These are phyloP conservation scores for Hypomecis atomaria DNA, from an alignment of 2,888 invertebrate species.

Conservation along the genomic window DNA sequence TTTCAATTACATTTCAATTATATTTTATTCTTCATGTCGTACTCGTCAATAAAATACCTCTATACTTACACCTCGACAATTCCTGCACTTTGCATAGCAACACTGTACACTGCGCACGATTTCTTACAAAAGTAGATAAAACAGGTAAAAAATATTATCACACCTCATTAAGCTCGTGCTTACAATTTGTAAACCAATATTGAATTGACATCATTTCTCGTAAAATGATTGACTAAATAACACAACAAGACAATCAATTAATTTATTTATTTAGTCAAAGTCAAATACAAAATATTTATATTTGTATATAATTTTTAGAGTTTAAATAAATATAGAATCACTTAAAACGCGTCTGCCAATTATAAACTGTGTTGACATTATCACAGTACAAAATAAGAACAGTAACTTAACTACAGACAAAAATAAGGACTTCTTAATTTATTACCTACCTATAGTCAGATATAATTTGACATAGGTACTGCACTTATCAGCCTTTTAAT, in stretches of 20 bases:
- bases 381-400: conserved; percentile 3
- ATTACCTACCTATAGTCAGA: no score
- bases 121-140: no score
- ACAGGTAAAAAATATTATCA: background rate
- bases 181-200: conserved; percentile 10
- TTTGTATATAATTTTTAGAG: conserved; percentile 25
- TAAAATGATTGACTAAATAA: conserved; percentile 9
- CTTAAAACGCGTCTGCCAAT: conserved; percentile 27
- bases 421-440: background rate
- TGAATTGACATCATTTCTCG: conserved; percentile 8
- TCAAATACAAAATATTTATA: conserved; percentile 7
- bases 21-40: no score
- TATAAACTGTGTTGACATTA: conserved; percentile 22
- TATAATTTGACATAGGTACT: no score
- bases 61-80: no score
- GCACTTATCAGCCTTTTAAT: no score
- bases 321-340: conserved; percentile 30
- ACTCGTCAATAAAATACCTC: no score
- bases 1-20: no score
- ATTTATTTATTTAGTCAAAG: conserved; percentile 18
- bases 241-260: conserved; percentile 19
- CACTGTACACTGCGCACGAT: no score
- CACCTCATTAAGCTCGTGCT: background rate
- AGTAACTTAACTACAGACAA: conserved; percentile 12
- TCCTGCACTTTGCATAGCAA: no score